These are phyloP conservation scores for Rhopalosiphum nymphaeae DNA, from an alignment of 2,888 invertebrate genomes.

Conservation along the genomic window DNA sequence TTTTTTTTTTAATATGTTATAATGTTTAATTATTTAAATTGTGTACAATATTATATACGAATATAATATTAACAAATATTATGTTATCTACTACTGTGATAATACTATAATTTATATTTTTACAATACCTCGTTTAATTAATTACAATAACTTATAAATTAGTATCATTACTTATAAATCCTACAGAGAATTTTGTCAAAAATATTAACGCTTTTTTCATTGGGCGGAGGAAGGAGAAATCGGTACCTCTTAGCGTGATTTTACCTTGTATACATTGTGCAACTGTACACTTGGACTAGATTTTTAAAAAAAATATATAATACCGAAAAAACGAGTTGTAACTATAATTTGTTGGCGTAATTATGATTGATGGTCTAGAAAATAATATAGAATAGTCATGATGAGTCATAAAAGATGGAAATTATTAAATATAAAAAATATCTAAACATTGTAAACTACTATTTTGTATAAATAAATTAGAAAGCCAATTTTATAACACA, in stretches of 20 bases:
- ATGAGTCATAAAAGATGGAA: not conserved
- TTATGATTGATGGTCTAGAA: conserved; percentile 36
- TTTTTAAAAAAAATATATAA: not conserved
- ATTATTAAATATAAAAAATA: conserved; percentile 15
- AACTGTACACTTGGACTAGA: not conserved
- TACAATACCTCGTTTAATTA: not conserved
- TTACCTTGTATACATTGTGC: not conserved
- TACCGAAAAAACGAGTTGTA: conserved; percentile 10
- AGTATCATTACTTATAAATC: not conserved
- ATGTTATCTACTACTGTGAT: not conserved
- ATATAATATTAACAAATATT: not conserved
- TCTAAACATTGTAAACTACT: not conserved
- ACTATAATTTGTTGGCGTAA: conserved; percentile 2
- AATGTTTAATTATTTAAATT: too few species aligned
- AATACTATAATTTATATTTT: not conserved
- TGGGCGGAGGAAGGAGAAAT: not conserved
- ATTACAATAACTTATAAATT: not conserved
- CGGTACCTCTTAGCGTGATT: not conserved
- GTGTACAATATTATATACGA: too few species aligned
- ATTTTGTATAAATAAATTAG: not conserved
- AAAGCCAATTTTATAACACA: conserved; percentile 12
- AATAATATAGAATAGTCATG: conserved; percentile 21
- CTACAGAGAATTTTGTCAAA: not conserved
- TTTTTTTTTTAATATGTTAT: too few species aligned
- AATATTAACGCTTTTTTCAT: not conserved